Evolutionary conservation across 2,888 invertebrate genomes (phyloP), one percentile per base, ranked within the genome.

Genomic region (Ennomos fuscantarius): DNA sequence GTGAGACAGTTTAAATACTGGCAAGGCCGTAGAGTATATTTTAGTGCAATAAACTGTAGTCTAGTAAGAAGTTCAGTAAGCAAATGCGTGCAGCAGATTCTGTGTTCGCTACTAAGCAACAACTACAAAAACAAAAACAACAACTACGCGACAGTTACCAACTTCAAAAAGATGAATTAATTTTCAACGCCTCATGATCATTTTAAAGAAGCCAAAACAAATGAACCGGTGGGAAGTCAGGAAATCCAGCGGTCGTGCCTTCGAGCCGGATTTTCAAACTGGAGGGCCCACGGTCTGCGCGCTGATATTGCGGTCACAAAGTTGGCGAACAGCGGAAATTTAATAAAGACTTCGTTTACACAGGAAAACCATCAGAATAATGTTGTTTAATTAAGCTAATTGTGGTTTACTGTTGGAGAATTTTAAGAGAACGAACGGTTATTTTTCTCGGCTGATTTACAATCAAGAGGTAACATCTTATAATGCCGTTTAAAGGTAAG

Each of bases 151-250:
- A n/a, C n/a, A n/a, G n/a, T n/a, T n/a, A n/a, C n/a, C n/a, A n/a
- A n/a, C n/a, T n/a, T n/a, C n/a, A n/a, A n/a, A n/a, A n/a, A n/a
- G n/a, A n/a, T n/a, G n/a, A n/a, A n/a, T n/a, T n/a, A 10, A 49
- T 34, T 41, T 40, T 39, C 62, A 65, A 57, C 52, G 39, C 32
- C 52, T 60, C 63, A 63, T 64, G 70, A 63, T 70, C 49, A 62
- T 68, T 68, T 69, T 67, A 71, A 75, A 64, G 70, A 73, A 63
- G 66, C 60, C 65, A 73, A 78, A 76, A 79, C 72, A 78, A 76
- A 76, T 66, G 73, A 66, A 74, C 72, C 66, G 73, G 66, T 62
- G 65, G 70, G 72, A 79, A 73, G 60, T 66, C 69, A 60, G 73
- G 68, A 72, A 73, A 70, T 69, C 68, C 58, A 44, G 58, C 73